phyloP scores from a whole-genome alignment of 2,113 vertebrate species.

The Gymnocephalus cernua region DNA sequence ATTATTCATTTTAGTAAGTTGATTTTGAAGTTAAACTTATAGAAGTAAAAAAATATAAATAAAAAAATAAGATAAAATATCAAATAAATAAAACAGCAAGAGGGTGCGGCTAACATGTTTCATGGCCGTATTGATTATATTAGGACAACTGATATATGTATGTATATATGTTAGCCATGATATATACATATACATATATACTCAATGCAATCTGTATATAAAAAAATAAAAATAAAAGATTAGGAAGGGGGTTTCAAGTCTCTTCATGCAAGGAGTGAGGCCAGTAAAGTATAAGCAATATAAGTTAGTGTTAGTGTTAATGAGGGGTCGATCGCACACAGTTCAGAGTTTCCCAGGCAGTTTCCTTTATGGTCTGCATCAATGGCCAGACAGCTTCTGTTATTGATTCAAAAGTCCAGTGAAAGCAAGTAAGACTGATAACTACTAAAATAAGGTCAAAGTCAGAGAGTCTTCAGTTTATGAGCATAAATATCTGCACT shows the following conservation, averaged over 20 bases:
- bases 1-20: slow-evolving; percentile 78
- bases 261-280: slow-evolving; percentile 76
- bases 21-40: slow-evolving; percentile 63
- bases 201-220: slow-evolving; percentile 71
- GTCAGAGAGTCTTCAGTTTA: not conserved
- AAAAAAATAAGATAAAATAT: slow-evolving; percentile 12
- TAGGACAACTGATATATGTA: slow-evolving; percentile 80
- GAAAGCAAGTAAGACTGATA: slow-evolving; percentile 68
- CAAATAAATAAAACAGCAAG: slow-evolving; percentile 48
- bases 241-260: slow-evolving; percentile 26
- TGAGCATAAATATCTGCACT: not conserved
- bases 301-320: slow-evolving; percentile 82
- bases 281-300: slow-evolving; percentile 68
- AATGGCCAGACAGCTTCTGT: slow-evolving; percentile 33
- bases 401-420: slow-evolving; percentile 59
- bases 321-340: slow-evolving; percentile 75
- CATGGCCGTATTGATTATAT: slow-evolving; percentile 75
- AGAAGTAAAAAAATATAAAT: slow-evolving; percentile 19
- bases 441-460: not conserved
- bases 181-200: slow-evolving; percentile 85
- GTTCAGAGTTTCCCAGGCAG: slow-evolving; percentile 51
- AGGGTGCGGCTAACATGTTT: slow-evolving; percentile 71
- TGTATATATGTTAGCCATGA: slow-evolving; percentile 79
- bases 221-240: slow-evolving; percentile 17
- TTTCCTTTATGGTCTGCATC: slow-evolving; percentile 44